Evolutionary conservation across 1,140 invertebrate species (phyloP).

Genomic region (Drosophila erecta): DNA sequence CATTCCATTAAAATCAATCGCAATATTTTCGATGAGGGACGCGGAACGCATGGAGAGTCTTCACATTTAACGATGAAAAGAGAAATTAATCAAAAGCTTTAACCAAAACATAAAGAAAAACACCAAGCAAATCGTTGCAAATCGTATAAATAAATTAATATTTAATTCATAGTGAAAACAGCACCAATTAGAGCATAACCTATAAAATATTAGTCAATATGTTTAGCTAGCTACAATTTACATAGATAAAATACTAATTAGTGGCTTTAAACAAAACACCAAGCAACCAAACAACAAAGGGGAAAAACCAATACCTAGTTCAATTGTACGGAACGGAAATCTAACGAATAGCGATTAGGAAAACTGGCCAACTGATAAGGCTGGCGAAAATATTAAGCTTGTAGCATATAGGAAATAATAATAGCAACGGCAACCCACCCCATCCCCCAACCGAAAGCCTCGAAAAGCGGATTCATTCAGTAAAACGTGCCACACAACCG

Average conservation of each 20-base stretch:
- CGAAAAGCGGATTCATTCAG: slow-evolving; percentile 73
- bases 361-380: slow-evolving; percentile 61
- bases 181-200: slow-evolving; percentile 77
- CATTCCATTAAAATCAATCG: slow-evolving; percentile 53
- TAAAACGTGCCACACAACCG: slow-evolving; percentile 74
- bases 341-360: slow-evolving; percentile 78
- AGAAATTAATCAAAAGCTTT: slow-evolving; percentile 52
- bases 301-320: slow-evolving; percentile 65
- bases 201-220: slow-evolving; percentile 69
- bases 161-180: slow-evolving; percentile 63
- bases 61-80: slow-evolving; percentile 24
- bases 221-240: slow-evolving; percentile 78
- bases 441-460: slow-evolving; percentile 29
- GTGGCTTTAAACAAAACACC: slow-evolving; percentile 80
- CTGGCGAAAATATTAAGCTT: slow-evolving; percentile 62
- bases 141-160: slow-evolving; percentile 39
- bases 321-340: slow-evolving; percentile 52
- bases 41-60: slow-evolving; percentile 24
- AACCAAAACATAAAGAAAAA: slow-evolving; percentile 53
- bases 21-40: slow-evolving; percentile 65
- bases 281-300: slow-evolving; percentile 45
- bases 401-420: slow-evolving; percentile 70
- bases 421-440: slow-evolving; percentile 30
- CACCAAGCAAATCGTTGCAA: slow-evolving; percentile 59
- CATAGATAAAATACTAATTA: slow-evolving; percentile 58